Evolutionary conservation across 2,113 vertebrate species (phyloP), one percentile per base, ranked within the genome.

Genomic region (Neoarius graeffei): DNA sequence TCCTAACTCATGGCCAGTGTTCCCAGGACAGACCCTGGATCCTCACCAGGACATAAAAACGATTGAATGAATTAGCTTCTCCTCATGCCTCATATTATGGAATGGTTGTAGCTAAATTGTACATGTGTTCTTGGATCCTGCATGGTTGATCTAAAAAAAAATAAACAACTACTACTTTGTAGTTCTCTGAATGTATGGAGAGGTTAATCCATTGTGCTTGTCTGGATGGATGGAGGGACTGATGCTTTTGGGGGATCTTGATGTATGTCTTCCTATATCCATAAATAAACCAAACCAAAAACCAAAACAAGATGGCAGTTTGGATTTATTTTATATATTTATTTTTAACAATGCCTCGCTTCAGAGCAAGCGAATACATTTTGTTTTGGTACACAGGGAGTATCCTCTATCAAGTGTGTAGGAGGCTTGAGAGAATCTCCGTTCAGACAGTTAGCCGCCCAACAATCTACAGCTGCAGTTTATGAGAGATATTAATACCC

Each of bases 401-500:
- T 80, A 80, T 80, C 77, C 7, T 27, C 7, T 80, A 56, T 80
- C 77, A 19, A 7, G 20, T 30, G 23, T 62, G 84, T 48, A 85
- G 84, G 84, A 85, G 73, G 52, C 13, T 25, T n/a, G 69, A 50
- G 57, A 35, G 30, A n/a, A 25, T n/a, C 20, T 59, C 71, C 4
- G 10, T 76, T 50, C 42, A 85, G 27, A 30, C 15, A 35, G 14
- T 59, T 57, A 35, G 30, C 27, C 69, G 13, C 83, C 56, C 27
- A 60, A 62, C 48, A 9, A 30, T 42, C 56, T 60, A 19, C n/a
- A 42, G 1, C 27, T 59, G 56, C 19, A 48, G 54, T 62, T 69
- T 54, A n/a, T 84, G n/a, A 84, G 25, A n/a, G 73, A 50, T 86
- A 79, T 77, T 86, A 64, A 77, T 79, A 64, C 57, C 82, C 85